Evolutionary conservation across 2,797 vertebrate genomes (phyloP).

Genomic region (Melanotaenia parkinsoni): DNA sequence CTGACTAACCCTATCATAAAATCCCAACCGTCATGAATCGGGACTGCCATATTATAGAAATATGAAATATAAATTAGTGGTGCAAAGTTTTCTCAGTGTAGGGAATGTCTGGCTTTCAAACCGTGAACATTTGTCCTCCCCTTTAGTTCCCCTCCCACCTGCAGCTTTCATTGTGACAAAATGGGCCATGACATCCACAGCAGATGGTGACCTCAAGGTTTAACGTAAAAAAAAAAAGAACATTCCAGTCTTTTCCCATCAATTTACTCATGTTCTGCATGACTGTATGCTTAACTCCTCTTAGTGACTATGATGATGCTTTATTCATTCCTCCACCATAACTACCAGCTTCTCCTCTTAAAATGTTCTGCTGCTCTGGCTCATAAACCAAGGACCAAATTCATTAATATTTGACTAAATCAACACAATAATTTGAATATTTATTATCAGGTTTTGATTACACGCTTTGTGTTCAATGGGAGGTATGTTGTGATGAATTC

Average conservation of each 20-base stretch:
- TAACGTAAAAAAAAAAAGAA: background rate
- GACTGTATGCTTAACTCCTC: background rate
- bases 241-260: background rate
- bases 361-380: background rate
- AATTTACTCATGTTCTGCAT: background rate
- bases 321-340: background rate
- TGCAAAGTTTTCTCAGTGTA: background rate
- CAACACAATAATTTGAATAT: no score
- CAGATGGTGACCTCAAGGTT: slow-evolving; percentile 16
- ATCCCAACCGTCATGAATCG: background rate
- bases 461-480: slow-evolving; percentile 3
- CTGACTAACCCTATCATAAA: background rate
- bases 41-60: background rate
- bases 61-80: background rate
- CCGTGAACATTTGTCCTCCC: background rate
- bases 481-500: slow-evolving; percentile 7
- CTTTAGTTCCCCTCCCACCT: background rate
- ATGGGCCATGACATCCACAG: background rate
- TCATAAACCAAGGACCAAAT: background rate
- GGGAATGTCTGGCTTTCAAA: background rate
- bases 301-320: background rate
- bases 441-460: slow-evolving; percentile 1
- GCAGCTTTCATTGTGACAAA: background rate
- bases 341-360: background rate
- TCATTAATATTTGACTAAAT: background rate